A percentile compares a stretch with the other conserved stretches of the same genome.
These are phyloP conservation scores for Phrynocephalus guinanensis DNA, from an alignment of 2,797 vertebrate species.

Conservation along the genomic window DNA sequence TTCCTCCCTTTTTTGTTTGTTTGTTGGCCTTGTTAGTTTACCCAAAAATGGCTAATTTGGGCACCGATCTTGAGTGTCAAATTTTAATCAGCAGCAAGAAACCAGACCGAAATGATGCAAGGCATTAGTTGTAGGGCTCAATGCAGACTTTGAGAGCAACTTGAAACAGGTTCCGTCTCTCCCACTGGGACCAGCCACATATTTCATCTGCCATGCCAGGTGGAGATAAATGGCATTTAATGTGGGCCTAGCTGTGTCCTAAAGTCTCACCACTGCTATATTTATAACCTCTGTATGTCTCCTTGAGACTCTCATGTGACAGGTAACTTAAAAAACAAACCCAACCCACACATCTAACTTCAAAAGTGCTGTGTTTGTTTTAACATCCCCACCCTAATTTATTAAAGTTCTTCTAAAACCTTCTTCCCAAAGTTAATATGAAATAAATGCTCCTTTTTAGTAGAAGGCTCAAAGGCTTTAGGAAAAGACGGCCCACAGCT, in stretches of 20 bases:
- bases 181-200: no score
- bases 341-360: not conserved
- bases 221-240: not conserved
- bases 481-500: not conserved
- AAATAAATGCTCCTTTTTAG: not conserved
- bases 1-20: no score
- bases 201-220: no score
- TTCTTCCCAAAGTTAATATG: not conserved
- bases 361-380: not conserved
- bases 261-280: fast-evolving
- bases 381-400: not conserved
- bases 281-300: not conserved
- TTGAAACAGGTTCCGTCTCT: no score
- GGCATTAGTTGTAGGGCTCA: no score
- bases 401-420: not conserved
- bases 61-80: no score
- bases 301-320: not conserved
- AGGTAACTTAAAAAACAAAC: not conserved
- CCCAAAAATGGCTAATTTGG: no score
- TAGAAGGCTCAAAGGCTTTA: not conserved
- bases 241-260: not conserved
- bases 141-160: no score
- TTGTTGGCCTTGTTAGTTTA: no score
- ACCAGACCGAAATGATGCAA: no score
- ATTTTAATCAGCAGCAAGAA: no score